Evolutionary conservation across 2,113 vertebrate species (phyloP).

Genomic region (Ranitomeya imitator): DNA sequence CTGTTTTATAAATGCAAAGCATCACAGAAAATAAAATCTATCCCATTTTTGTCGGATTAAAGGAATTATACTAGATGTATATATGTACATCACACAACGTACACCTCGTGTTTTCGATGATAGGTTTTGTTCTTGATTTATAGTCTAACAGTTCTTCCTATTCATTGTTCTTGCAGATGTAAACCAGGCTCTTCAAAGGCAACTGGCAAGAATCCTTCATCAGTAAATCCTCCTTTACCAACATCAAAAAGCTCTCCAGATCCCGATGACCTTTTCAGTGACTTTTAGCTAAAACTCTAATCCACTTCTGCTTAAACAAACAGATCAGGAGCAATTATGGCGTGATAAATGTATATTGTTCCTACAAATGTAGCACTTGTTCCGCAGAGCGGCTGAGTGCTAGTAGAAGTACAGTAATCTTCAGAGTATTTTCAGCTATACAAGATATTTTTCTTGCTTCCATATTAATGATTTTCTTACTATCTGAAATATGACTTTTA

Average conservation of each 20-base stretch:
- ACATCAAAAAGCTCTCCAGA: conserved; percentile 70
- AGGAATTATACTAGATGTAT: not conserved
- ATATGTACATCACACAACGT: not conserved
- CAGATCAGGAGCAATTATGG: conserved; percentile 39
- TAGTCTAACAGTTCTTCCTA: conserved; percentile 34
- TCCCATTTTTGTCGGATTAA: not conserved
- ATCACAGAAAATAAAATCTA: no score
- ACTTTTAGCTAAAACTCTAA: conserved; percentile 72
- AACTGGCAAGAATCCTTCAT: conserved; percentile 61
- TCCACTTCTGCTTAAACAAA: conserved; percentile 41
- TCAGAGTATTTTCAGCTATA: not conserved
- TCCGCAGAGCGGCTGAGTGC: conserved; percentile 10
- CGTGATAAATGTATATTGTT: conserved; percentile 45
- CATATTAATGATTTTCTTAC: not conserved
- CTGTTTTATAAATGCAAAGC: no score
- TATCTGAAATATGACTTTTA: not conserved
- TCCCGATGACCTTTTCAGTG: conserved; percentile 81
- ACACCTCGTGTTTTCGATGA: not conserved
- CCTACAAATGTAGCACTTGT: conserved; percentile 34
- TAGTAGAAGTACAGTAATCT: not conserved
- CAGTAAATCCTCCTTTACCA: conserved; percentile 68
- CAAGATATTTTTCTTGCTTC: conserved; percentile 25
- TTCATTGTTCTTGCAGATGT: conserved; percentile 66
- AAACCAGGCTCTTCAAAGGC: conserved; percentile 62
- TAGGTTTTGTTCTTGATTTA: no score